Evolutionary conservation across 2,888 invertebrate species (phyloP).

Genomic region (Zaprionus obscuricornis): DNA sequence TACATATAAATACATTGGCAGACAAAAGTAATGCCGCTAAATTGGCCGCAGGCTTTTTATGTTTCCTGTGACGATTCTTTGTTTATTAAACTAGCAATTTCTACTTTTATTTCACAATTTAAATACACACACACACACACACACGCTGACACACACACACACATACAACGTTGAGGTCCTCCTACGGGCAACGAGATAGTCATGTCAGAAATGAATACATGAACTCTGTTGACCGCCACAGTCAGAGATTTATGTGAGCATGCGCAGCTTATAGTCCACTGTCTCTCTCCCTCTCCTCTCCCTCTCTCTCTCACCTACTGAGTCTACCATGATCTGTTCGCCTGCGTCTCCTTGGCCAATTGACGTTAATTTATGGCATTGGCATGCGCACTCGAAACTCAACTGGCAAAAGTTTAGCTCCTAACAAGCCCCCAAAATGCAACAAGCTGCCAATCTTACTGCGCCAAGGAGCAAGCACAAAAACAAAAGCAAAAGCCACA

Average conservation of each 20-base stretch:
- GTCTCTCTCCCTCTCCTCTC: slow-evolving; percentile 1
- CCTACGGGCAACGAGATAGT: slow-evolving; percentile 37
- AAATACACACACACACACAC: slow-evolving; percentile 44
- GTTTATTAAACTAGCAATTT: slow-evolving; percentile 71
- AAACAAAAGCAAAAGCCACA: slow-evolving; percentile 36
- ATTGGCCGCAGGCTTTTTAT: slow-evolving; percentile 74
- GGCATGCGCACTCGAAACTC: slow-evolving; percentile 56
- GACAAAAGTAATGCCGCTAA: slow-evolving; percentile 60
- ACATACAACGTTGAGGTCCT: slow-evolving; percentile 2
- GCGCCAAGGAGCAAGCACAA: slow-evolving; percentile 11
- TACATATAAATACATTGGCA: background rate
- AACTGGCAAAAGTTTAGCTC: background rate
- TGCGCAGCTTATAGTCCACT: slow-evolving; percentile 45
- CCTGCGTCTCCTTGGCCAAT: slow-evolving; percentile 57
- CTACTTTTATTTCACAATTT: slow-evolving; percentile 75
- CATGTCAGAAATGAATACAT: slow-evolving; percentile 77
- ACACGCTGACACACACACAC: slow-evolving; percentile 16
- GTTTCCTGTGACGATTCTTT: slow-evolving; percentile 71
- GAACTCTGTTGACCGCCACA: slow-evolving; percentile 71
- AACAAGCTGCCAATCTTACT: slow-evolving; percentile 27
- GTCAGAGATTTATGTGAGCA: slow-evolving; percentile 74
- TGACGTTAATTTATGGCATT: slow-evolving; percentile 78
- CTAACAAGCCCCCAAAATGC: slow-evolving; percentile 64
- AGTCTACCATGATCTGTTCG: slow-evolving; percentile 37
- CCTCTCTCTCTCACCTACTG: slow-evolving; percentile 25